Evolutionary conservation across 2,888 invertebrate species (phyloP), one percentile per base, ranked within the genome.

Genomic region (Sipha maydis): DNA sequence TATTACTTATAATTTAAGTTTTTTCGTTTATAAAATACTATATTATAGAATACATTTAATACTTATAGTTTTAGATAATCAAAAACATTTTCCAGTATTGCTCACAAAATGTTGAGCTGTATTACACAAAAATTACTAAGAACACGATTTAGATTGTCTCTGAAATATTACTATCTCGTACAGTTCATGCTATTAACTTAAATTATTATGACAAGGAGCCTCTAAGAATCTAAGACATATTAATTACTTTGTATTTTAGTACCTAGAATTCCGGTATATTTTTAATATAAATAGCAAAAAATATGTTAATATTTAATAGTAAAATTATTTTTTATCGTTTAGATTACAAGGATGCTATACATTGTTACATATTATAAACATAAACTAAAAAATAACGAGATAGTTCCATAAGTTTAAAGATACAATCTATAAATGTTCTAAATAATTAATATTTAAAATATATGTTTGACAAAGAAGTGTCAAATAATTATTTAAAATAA

Each of bases 151-250:
- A 84, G 84, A 84, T 85, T 85, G 85, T 85, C 78, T 77, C 69
- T 85, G 25, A 85, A 85, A 85, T 85, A 85, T 78, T 85, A 85
- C 85, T 85, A 85, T 85, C 85, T 85, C 69, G 85, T 78, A 85
- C 54, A 85, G 85, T 78, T 85, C 31, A 85, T 67, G 77, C 34
- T 17, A 69, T 77, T 54, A 34, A 17, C 31, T 77, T 77, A 77
- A 54, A 85, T 78, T 85, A 67, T 3, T 61, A 67, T 41, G 67
- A 77, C 67, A 69, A 67, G 17, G 9, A n/a, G 9, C 69, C 67
- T 85, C 67, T 19, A 67, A 48, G 67, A 67, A 84, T 76, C 61
- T 80, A 1, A 67, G 69, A 80, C 0, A 67, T 67, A 67, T 25
- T 41, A 41, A 79, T 34, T 34, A 34, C n/a, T 14, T 61, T 34